Base-by-base conservation (phyloP, 2,113 vertebrate genomes). In the Neogobius melanostomus region DNA sequence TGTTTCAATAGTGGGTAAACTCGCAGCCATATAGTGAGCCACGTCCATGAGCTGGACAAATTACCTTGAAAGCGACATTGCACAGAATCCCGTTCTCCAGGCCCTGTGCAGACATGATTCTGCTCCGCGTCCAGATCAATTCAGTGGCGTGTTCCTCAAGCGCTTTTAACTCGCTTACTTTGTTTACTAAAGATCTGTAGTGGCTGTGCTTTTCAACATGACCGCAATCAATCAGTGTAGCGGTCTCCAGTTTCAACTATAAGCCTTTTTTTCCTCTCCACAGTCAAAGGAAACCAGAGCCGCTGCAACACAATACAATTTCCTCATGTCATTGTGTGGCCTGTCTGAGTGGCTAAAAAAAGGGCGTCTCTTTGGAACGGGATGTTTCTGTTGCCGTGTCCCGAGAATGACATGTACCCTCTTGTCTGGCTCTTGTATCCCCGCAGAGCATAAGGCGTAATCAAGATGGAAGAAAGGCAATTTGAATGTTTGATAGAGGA, bases 271-370 rank as follows among this genome's bases (percentile, higher is more conserved):
- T 56, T 68, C 0, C 7, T 52, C 68, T 11, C n/a, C 50, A 53
- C 51, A 71, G 76, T 81, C 53, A 77, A 76, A 76, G 82, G 85
- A 85, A 88, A 84, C 70, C 3, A 0, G 69, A 64, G 65, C 59
- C 70, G 72, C 64, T 16, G 49, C 66, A 63, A 52, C 71, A 86
- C 88, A 88, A 86, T 89, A 71, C 76, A 64, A 76, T 87, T 89
- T 86, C 80, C 75, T 82, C 76, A 56, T 65, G 81, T 76, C 81
- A 80, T 88, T 85, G 81, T 83, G 62, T 47, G 63, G 61, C 53
- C 4, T 69, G 52, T 74, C 52, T 76, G 67, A 1, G 3, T 7
- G 44, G 56, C 53, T 67, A 46, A 14, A 50, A 36, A 69, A 65
- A 44, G 43, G 66, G 68, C 11, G 36, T 71, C 66, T 7, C 3